Evolutionary conservation across 37 sponge, comb jelly and placozoan genomes (phyloP), one percentile per base, ranked within the genome.

Genomic region (Haliclona indistincta): DNA sequence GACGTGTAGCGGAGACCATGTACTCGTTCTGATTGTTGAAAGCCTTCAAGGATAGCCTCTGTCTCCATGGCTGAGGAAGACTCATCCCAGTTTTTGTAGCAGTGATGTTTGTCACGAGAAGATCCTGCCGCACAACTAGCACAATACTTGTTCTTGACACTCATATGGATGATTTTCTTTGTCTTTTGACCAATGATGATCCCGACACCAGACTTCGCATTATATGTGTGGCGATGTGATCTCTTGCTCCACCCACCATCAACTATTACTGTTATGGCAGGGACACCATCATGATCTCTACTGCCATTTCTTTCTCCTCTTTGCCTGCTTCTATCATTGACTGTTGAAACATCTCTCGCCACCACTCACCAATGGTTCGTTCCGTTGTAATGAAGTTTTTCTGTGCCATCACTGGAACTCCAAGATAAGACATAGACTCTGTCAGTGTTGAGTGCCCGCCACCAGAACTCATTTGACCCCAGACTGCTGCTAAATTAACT

Each of bases 391-490:
- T 67, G 67, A 78, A 85, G 29, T 37, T 52, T 0, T 64, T 10
- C 56, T 77, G 69, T 25, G 64, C 13, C 79, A 85, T 85, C 32
- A 71, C 74, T 43, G 79, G 79, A 8, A 85, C 68, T 11, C 64
- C 76, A 37, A 82, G n/a, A 11, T 34, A 30, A 49, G 71, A 35
- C 43, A 78, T 34, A n/a, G 79, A 43, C 2, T 38, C 49, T 35
- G 72, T 33, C 23, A 86, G 56, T 39, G 32, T 30, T 11, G 68
- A 53, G 7, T 63, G 73, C 0, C 86, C 80, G 23, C 75, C 86
- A n/a, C 86, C 79, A 11, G 75, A 72, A 5, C 70, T 5, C 79
- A 86, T 86, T 49, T 84, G 79, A 13, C 78, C 86, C 68, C 78
- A 74, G 40, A 86, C 80, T 36, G 70, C 86, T 37, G 74, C 73